Evolutionary conservation across 1,140 invertebrate genomes (phyloP), one percentile per base, ranked within the genome.

Genomic region (Leptinotarsa lineolata): DNA sequence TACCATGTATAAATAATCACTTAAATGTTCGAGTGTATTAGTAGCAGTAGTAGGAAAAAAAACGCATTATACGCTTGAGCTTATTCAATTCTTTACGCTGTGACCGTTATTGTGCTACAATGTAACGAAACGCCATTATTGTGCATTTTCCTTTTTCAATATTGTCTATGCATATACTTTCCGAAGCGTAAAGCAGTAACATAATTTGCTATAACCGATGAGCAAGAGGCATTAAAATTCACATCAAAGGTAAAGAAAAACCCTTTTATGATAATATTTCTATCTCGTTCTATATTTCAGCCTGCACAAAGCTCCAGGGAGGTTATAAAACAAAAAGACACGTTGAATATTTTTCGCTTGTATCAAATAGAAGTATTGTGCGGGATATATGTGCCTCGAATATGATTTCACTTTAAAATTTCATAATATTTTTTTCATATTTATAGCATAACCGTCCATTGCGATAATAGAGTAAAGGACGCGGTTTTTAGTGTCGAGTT

Each of bases 221-320:
- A 69, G 68, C 68, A 59, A 69, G n/a, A 69, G 54, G 54, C 68
- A 69, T 69, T 69, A 69, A 69, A 69, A 69, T 69, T 69, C 54
- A 69, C 68, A 69, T 69, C 68, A 69, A 69, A 69, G 68, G 68
- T 69, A 69, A 69, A 69, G 68, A 69, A 69, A 69, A 69, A 45
- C 68, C 68, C 45, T 69, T 69, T 69, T 69, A 69, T 69, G 48
- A 69, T 59, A 69, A 46, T 69, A 69, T 59, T 11, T 69, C 68
- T 59, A 59, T 69, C 68, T 69, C 68, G 46, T 59, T 69, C 68
- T 69, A 69, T 69, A 69, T 69, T 69, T 69, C 58, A 69, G 46
- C 48, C 21, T n/a, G 46, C 68, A 48, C 68, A 15, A 59, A 69
- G 16, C 68, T 59, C 54, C 21, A 39, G 68, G 68, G 68, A 69